Percentiles rank a stretch among this genome's conserved stretches.
These are phyloP conservation scores for Phocoena sinus DNA, from an alignment of 2,113 vertebrate species.

Conservation along the genomic window DNA sequence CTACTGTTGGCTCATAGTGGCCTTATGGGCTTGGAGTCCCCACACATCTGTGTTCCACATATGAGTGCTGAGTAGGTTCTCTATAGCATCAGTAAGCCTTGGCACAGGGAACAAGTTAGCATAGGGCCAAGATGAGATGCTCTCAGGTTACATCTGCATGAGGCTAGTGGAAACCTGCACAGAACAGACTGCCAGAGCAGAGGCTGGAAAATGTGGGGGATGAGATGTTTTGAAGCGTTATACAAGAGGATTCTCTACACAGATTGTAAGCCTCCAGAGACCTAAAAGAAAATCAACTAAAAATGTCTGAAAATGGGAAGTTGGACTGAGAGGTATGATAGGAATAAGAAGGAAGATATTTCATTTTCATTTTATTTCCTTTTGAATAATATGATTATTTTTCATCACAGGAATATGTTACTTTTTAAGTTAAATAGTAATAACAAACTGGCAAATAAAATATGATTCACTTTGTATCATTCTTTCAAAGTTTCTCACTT, in stretches of 20 bases:
- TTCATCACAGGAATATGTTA: not conserved
- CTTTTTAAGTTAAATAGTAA: not conserved
- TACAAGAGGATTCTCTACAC: not conserved
- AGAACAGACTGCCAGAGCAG: not conserved
- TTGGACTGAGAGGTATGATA: not conserved
- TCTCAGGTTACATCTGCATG: not conserved
- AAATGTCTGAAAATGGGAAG: not conserved
- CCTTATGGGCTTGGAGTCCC: not conserved
- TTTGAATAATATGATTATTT: not conserved
- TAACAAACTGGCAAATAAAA: not conserved
- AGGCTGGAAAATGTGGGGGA: not conserved
- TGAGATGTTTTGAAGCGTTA: not conserved
- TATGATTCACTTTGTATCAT: not conserved
- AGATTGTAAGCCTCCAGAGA: not conserved
- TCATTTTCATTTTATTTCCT: not conserved
- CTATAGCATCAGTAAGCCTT: not conserved
- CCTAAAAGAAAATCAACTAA: not conserved
- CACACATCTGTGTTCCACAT: not conserved
- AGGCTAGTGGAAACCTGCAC: not conserved
- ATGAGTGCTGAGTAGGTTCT: not conserved
- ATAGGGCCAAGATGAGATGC: not conserved
- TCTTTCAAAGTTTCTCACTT: not conserved
- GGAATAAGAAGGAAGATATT: not conserved
- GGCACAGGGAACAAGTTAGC: not conserved
- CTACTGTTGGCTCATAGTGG: not conserved